These are phyloP conservation scores for Elgaria multicarinata DNA, from an alignment of 2,113 vertebrate species.

Conservation along the genomic window DNA sequence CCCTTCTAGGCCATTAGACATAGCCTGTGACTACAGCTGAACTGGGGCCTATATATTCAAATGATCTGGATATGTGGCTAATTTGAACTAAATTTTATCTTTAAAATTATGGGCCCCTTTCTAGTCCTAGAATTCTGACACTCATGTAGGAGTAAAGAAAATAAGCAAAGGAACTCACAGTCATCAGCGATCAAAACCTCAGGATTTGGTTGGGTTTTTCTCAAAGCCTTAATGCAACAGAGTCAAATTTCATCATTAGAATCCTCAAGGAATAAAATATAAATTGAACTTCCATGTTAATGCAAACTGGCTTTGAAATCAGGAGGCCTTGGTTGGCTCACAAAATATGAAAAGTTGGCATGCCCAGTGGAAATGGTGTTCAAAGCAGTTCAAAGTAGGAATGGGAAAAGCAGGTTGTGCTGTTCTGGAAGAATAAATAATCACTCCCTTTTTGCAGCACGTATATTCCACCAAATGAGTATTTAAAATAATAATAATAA, in stretches of 20 bases:
- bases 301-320: constrained; percentile 75
- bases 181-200: constrained; percentile 63
- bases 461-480: constrained; percentile 41
- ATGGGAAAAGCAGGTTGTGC: constrained; percentile 71
- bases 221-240: constrained; percentile 48
- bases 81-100: constrained; percentile 46
- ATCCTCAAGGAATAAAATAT: constrained; percentile 61
- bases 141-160: constrained; percentile 49
- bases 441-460: constrained; percentile 39
- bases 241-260: constrained; percentile 70
- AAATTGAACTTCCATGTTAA: constrained; percentile 68
- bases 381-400: constrained; percentile 65
- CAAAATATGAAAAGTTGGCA: constrained; percentile 67
- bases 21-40: background rate
- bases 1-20: background rate
- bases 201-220: constrained; percentile 21
- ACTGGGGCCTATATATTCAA: background rate
- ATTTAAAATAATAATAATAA: constrained; percentile 26
- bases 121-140: constrained; percentile 36
- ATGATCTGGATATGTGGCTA: constrained; percentile 5
- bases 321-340: constrained; percentile 72
- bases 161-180: constrained; percentile 54
- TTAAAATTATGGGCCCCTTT: constrained; percentile 60
- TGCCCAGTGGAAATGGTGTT: constrained; percentile 69
- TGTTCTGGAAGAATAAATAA: constrained; percentile 57